phyloP scores from a whole-genome alignment of 2,888 invertebrate genomes.

The Scaptomyza flava region DNA sequence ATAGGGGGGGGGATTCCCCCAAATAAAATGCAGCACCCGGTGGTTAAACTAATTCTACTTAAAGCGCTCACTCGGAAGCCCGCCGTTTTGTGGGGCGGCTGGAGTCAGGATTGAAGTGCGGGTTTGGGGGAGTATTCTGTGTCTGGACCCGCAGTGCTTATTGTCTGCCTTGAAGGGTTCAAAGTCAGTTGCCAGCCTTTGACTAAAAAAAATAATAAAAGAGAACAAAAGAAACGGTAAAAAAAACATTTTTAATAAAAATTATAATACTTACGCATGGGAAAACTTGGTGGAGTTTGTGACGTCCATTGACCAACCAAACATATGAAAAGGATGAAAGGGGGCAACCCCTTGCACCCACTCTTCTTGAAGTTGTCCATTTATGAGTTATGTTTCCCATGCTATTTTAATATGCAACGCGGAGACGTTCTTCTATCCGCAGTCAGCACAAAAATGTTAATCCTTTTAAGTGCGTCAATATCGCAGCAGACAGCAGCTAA shows the following conservation, averaged over 20 bases:
- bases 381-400: conserved; percentile 45
- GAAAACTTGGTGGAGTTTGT: conserved; percentile 25
- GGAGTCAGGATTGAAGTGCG: too few relatives aligned
- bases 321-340: conserved; percentile 4
- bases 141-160: conserved; percentile 38
- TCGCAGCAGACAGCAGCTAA: conserved; percentile 54
- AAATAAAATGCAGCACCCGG: conserved; percentile 18
- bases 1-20: conserved; percentile 30
- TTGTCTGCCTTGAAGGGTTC: conserved; percentile 66
- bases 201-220: conserved; percentile 34
- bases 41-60: conserved; percentile 62
- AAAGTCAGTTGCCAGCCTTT: conserved; percentile 52
- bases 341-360: background rate
- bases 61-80: conserved; percentile 62
- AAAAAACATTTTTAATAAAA: conserved; percentile 74
- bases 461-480: conserved; percentile 75
- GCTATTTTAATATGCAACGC: conserved; percentile 62
- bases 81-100: conserved; percentile 26
- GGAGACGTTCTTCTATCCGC: conserved; percentile 34
- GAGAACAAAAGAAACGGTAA: conserved; percentile 9
- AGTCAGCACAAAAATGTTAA: conserved; percentile 73
- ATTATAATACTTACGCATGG: conserved; percentile 69
- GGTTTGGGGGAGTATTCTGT: conserved; percentile 1
- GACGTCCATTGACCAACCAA: conserved; percentile 34
- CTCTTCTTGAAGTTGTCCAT: conserved; percentile 35